A percentile compares a stretch with the other conserved stretches of the same genome.
phyloP scores from a whole-genome alignment of 2,888 invertebrate species.

The Girardia tigrina region DNA sequence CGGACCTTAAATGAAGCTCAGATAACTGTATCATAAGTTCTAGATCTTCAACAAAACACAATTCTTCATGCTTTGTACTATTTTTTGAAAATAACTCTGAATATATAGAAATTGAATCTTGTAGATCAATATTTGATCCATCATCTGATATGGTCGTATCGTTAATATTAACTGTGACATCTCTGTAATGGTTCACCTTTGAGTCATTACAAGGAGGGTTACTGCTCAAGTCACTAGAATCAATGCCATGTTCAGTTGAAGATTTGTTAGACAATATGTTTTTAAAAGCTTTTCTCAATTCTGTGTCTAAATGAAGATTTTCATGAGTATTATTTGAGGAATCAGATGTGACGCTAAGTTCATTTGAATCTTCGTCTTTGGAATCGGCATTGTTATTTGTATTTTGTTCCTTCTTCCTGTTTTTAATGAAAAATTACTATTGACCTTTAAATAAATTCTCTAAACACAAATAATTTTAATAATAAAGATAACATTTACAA shows the following conservation, averaged over 20 bases:
- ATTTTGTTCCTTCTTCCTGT: background rate
- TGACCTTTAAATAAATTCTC: background rate
- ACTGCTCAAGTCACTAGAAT: background rate
- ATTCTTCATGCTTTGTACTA: background rate
- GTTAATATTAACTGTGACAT: background rate
- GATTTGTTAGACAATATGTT: background rate
- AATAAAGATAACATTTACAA: background rate
- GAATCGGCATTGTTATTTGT: slow-evolving; percentile 12
- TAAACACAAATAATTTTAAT: background rate
- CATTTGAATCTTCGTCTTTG: background rate
- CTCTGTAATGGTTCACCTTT: background rate
- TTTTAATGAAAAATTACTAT: background rate
- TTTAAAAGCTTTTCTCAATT: background rate
- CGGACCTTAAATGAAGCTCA: background rate
- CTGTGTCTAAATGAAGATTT: background rate
- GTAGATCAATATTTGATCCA: background rate
- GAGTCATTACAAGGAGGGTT: background rate
- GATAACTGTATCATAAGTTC: background rate
- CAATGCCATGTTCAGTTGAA: background rate
- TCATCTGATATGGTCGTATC: background rate
- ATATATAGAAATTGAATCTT: background rate
- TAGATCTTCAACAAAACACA: background rate
- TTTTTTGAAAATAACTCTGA: background rate
- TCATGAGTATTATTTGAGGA: background rate
- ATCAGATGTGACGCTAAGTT: background rate